A percentile compares a stretch with the other conserved stretches of the same genome.
Evolutionary conservation across 2,888 invertebrate species (phyloP).

Genomic region (Pachliopta kotzebuea): DNA sequence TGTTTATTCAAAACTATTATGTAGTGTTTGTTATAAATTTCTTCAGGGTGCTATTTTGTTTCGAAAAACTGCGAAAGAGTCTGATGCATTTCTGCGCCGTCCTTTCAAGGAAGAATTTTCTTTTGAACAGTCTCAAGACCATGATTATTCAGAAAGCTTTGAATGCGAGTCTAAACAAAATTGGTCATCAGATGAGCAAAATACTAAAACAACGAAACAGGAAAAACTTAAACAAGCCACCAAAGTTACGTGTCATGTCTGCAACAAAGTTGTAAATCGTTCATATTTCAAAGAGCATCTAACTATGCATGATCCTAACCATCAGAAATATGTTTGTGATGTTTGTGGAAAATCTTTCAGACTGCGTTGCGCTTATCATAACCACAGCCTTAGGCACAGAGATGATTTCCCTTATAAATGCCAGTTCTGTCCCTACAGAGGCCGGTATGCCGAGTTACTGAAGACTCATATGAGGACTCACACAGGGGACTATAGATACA

Average conservation of each 20-base stretch:
- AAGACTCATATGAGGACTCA: slow-evolving; percentile 48
- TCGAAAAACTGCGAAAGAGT: slow-evolving; percentile 50
- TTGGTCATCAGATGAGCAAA: slow-evolving; percentile 33
- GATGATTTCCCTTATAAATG: slow-evolving; percentile 46
- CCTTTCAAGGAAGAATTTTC: slow-evolving; percentile 34
- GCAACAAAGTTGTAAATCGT: slow-evolving; percentile 43
- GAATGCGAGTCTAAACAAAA: slow-evolving; percentile 29
- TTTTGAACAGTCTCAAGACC: slow-evolving; percentile 27
- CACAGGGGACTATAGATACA: slow-evolving; percentile 47
- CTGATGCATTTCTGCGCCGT: slow-evolving; percentile 47
- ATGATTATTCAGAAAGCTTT: slow-evolving; percentile 24
- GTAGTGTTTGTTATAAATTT: slow-evolving; percentile 53
- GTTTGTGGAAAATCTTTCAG: slow-evolving; percentile 47
- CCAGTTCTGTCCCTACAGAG: slow-evolving; percentile 46
- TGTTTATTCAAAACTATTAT: slow-evolving; percentile 52
- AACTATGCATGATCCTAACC: slow-evolving; percentile 47
- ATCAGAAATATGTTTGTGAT: slow-evolving; percentile 46
- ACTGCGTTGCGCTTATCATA: slow-evolving; percentile 46
- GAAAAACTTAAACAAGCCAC: slow-evolving; percentile 32
- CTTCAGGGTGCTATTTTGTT: slow-evolving; percentile 52
- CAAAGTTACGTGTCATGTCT: slow-evolving; percentile 45
- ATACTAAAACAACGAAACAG: slow-evolving; percentile 21
- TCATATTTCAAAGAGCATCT: slow-evolving; percentile 45
- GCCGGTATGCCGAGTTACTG: slow-evolving; percentile 41
- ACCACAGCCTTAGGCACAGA: slow-evolving; percentile 45